A percentile compares a stretch with the other conserved stretches of the same genome.
Conservation (phyloP, 2,797 vertebrate genomes). For the Dermochelys coriacea region DNA sequence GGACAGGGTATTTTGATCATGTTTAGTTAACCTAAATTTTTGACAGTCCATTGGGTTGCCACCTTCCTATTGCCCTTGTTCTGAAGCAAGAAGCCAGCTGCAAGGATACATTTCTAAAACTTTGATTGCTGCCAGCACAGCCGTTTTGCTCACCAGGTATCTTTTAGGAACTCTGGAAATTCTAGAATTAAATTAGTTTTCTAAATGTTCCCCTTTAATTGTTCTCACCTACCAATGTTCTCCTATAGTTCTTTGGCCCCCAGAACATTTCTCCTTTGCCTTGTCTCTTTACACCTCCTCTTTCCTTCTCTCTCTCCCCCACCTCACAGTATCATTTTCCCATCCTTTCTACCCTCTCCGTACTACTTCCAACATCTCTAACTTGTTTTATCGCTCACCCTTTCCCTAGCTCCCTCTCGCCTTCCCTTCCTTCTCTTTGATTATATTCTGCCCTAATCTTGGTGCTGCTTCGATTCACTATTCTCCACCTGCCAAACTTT, state of each 20-base stretch:
- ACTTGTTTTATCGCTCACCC: not conserved
- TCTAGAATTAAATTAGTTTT: not conserved
- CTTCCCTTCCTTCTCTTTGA: not conserved
- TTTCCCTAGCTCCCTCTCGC: not conserved
- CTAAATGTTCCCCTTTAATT: not conserved
- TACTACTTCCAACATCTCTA: not conserved
- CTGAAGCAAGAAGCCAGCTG: constrained; percentile 28
- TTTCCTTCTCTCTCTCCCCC: not conserved
- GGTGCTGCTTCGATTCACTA: not conserved
- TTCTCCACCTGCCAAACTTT: not conserved
- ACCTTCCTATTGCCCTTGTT: not conserved
- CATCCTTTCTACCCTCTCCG: not conserved
- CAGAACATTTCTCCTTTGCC: not conserved
- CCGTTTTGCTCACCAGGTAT: not conserved
- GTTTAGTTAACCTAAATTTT: not conserved
- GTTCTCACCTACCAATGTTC: not conserved
- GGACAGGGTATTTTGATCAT: not conserved
- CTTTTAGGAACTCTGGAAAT: not conserved
- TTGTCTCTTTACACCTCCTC: not conserved
- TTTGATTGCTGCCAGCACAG: not conserved
- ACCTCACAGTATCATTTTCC: not conserved
- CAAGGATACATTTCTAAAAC: not conserved
- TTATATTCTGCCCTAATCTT: not conserved
- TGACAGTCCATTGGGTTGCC: not conserved
- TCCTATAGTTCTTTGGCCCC: not conserved